Percentiles rank a stretch among this genome's conserved stretches.
These are phyloP conservation scores for Drosophila ironensis DNA, from an alignment of 1,140 invertebrate genomes.

Conservation along the genomic window DNA sequence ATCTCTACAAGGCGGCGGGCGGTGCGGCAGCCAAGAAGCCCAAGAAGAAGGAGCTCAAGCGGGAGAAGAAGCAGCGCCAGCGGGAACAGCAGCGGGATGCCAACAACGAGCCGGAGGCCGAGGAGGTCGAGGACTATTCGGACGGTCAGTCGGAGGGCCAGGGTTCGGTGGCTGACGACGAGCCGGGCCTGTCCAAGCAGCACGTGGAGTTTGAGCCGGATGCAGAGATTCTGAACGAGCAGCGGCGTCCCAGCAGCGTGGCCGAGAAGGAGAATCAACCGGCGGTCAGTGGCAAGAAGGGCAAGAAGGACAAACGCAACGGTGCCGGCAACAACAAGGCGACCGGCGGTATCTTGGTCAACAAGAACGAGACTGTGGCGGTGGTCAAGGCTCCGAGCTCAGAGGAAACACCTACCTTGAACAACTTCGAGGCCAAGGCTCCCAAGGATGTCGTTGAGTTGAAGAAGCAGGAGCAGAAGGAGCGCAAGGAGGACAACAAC, in stretches of 20 bases:
- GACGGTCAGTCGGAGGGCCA: constrained; percentile 77
- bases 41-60: constrained; percentile 76
- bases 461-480: constrained; percentile 73
- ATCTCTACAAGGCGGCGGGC: constrained; percentile 67
- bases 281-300: constrained; percentile 59
- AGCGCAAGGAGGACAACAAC: constrained; percentile 70
- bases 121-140: constrained; percentile 70
- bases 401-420: constrained; percentile 81
- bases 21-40: constrained; percentile 60
- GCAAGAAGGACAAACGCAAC: constrained; percentile 83
- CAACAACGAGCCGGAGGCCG: constrained; percentile 49
- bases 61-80: constrained; percentile 70
- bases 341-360: constrained; percentile 84
- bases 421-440: constrained; percentile 90
- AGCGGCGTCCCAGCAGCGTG: constrained; percentile 65
- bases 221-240: constrained; percentile 67
- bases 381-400: constrained; percentile 76
- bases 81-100: constrained; percentile 64
- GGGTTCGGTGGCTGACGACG: constrained; percentile 57
- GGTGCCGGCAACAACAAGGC: constrained; percentile 17
- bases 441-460: constrained; percentile 92
- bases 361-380: constrained; percentile 85
- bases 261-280: constrained; percentile 63
- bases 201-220: constrained; percentile 82
- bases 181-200: constrained; percentile 69